These are phyloP conservation scores for Chamaetylas fuelleborni DNA, from an alignment of 2,113 vertebrate species.

Conservation along the genomic window DNA sequence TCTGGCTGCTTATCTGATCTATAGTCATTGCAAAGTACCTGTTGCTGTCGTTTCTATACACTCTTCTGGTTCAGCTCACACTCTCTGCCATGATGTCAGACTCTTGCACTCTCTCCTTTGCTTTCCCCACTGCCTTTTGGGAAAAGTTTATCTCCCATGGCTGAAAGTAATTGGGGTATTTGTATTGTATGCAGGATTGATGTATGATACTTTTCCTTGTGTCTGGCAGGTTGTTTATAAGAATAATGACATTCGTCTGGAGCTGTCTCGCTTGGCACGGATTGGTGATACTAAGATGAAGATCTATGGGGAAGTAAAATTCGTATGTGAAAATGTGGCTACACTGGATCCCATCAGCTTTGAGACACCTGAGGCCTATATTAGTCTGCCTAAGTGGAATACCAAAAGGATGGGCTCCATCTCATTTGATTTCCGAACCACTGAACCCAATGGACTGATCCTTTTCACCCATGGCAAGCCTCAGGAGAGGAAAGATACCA, in stretches of 20 bases:
- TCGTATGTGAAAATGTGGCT: constrained; percentile 94
- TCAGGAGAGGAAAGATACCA: constrained; percentile 86
- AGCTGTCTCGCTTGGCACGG: constrained; percentile 93
- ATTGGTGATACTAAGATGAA: constrained; percentile 98
- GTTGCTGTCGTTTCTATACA: neutral
- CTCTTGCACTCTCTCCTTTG: neutral
- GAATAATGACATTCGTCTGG: constrained; percentile 96
- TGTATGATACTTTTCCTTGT: constrained; percentile 64
- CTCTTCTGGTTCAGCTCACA: neutral
- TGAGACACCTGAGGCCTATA: constrained; percentile 91
- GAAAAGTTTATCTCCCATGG: constrained; percentile 15
- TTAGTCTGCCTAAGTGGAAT: constrained; percentile 96
- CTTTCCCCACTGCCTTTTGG: neutral
- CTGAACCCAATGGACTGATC: constrained; percentile 93
- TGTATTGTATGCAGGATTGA: constrained; percentile 60
- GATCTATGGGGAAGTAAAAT: constrained; percentile 93
- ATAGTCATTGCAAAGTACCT: neutral
- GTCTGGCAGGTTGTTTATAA: constrained; percentile 93
- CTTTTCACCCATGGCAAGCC: constrained; percentile 95
- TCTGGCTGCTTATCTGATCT: neutral
- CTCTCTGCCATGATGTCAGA: neutral
- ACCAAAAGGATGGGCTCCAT: constrained; percentile 97
- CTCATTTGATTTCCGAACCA: constrained; percentile 95
- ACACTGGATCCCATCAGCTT: constrained; percentile 96
- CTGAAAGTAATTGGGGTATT: constrained; percentile 39